Conservation (phyloP, 2,113 vertebrate genomes). For the Eretmochelys imbricata region DNA sequence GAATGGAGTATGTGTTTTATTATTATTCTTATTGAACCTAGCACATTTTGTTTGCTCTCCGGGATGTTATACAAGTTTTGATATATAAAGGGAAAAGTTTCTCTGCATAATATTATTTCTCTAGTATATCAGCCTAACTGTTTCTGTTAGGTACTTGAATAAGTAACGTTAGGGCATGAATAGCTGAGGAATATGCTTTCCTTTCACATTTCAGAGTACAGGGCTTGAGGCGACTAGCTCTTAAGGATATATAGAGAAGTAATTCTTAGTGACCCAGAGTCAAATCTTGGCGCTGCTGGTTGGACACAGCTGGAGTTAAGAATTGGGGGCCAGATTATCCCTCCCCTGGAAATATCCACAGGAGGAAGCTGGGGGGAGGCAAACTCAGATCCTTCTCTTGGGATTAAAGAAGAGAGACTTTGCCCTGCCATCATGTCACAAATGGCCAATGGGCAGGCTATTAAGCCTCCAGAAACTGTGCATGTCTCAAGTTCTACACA, state of each 20-base stretch:
- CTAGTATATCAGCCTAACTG: neutral
- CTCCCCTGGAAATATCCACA: neutral
- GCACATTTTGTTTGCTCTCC: neutral
- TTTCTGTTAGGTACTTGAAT: neutral
- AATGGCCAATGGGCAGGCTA: neutral
- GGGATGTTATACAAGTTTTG: neutral
- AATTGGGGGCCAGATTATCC: neutral
- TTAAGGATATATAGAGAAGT: neutral
- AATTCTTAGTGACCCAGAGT: neutral
- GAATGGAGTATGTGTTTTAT: neutral
- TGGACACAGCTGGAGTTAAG: neutral
- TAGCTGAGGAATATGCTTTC: neutral
- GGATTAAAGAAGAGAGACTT: neutral
- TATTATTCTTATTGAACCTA: accelerated
- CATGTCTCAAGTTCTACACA: neutral
- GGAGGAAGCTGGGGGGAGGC: neutral
- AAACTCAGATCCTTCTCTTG: constrained; percentile 9
- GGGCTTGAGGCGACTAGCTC: neutral
- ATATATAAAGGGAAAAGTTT: neutral
- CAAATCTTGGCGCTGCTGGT: neutral
- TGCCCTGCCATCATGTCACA: accelerated
- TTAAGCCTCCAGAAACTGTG: neutral
- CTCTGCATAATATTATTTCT: neutral
- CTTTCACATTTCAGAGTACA: neutral
- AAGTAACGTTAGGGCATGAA: neutral